phyloP scores from a whole-genome alignment of 2,113 vertebrate genomes.

The Protobothrops mucrosquamatus region DNA sequence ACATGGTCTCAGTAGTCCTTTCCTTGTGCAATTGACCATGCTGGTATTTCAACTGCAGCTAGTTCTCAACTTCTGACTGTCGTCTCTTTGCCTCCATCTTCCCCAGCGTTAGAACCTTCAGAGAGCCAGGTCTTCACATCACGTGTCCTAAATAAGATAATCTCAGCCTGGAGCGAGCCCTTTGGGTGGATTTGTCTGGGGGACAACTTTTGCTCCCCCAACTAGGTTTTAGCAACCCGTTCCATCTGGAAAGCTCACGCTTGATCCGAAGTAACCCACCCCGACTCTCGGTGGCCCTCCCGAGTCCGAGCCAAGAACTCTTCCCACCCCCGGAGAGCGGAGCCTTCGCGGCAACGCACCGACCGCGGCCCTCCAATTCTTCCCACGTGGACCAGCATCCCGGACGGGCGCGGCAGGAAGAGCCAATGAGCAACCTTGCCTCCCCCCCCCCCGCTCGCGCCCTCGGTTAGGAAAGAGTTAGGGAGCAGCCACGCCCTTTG shows the following conservation, averaged over 20 bases:
- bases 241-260: background rate
- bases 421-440: background rate
- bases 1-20: no score
- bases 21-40: no score
- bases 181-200: background rate
- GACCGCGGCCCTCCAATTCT: background rate
- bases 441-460: fast-evolving
- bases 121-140: no score
- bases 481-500: slow-evolving; percentile 40
- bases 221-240: background rate
- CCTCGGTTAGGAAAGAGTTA: slow-evolving; percentile 51
- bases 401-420: background rate
- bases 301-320: no score
- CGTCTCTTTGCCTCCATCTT: no score
- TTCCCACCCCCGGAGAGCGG: background rate
- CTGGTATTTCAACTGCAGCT: no score
- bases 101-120: no score
- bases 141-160: no score
- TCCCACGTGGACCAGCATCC: background rate
- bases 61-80: no score
- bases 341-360: background rate
- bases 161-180: no score
- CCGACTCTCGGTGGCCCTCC: no score
- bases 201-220: background rate
- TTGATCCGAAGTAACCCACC: background rate